These are phyloP conservation scores for Rhombomys opimus DNA, from an alignment of 2,113 vertebrate species.

Conservation along the genomic window DNA sequence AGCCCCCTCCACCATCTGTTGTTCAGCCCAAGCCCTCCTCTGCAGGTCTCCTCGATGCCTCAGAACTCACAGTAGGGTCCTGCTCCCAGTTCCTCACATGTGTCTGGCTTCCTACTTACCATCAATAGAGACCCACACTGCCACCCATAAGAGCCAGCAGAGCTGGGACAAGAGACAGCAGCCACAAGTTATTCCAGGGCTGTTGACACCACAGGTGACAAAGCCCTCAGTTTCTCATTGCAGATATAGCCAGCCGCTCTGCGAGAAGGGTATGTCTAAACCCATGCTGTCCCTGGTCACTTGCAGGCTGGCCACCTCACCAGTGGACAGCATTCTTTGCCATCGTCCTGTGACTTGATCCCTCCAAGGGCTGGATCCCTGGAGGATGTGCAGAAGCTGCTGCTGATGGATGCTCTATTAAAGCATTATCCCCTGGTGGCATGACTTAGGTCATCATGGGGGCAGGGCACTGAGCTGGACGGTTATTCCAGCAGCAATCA, in stretches of 20 bases:
- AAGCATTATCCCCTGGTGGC: not conserved
- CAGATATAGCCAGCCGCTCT: not conserved
- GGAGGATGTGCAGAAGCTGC: not conserved
- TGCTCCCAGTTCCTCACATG: too few species aligned
- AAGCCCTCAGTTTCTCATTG: not conserved
- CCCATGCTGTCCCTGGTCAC: too few species aligned
- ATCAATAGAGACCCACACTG: accelerated
- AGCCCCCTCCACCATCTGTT: not conserved
- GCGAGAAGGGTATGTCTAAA: not conserved
- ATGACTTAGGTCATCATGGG: not conserved
- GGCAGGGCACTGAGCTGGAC: not conserved
- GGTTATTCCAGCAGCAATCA: not conserved
- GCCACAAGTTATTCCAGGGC: not conserved
- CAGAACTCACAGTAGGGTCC: not conserved
- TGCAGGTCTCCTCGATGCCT: not conserved
- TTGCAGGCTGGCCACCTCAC: not conserved
- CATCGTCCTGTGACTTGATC: not conserved
- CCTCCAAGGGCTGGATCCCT: not conserved
- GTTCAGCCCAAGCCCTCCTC: not conserved
- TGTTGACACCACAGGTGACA: not conserved
- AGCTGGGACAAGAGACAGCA: not conserved
- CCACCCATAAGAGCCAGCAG: accelerated
- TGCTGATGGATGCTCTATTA: not conserved
- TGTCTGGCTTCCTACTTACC: accelerated
- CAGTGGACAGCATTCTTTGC: not conserved